Percentiles rank a stretch among this genome's conserved stretches.
These are phyloP conservation scores for Garra rufa DNA, from an alignment of 2,113 vertebrate genomes.

Conservation along the genomic window DNA sequence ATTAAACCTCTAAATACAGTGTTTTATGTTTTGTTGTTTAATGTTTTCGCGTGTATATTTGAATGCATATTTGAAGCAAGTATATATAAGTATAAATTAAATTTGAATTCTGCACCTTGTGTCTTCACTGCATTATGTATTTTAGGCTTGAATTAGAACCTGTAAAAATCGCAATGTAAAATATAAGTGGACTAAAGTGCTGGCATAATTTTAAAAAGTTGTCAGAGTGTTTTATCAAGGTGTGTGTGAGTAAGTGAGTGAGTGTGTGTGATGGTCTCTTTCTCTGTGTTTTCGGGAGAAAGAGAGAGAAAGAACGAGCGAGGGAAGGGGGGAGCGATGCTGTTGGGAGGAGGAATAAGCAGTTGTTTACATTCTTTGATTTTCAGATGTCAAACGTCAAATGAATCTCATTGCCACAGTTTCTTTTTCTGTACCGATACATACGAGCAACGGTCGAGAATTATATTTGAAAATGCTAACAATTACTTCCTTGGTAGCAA, in stretches of 20 bases:
- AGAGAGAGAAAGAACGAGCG: background rate
- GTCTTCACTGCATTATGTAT: background rate
- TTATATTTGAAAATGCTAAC: background rate
- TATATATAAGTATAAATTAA: background rate
- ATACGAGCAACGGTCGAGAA: background rate
- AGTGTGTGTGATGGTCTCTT: slow-evolving; percentile 27
- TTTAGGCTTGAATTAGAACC: background rate
- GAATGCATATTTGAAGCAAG: background rate
- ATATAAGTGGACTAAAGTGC: background rate
- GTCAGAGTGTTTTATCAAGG: background rate
- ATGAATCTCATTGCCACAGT: background rate
- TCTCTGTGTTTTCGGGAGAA: slow-evolving; percentile 24
- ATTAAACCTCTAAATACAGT: background rate
- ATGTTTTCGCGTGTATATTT: background rate
- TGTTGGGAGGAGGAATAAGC: slow-evolving; percentile 30
- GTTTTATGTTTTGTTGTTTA: background rate
- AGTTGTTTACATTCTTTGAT: slow-evolving; percentile 41
- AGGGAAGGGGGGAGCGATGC: background rate
- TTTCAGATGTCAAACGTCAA: slow-evolving; percentile 31
- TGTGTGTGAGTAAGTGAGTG: slow-evolving; percentile 39
- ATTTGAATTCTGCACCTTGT: background rate
- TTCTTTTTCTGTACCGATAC: slow-evolving; percentile 47
- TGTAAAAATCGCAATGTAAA: background rate
- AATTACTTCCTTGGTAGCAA: background rate
- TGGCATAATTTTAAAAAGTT: slow-evolving; percentile 22